These are phyloP conservation scores for Isoperla grammatica DNA, from an alignment of 2,888 invertebrate species.

Conservation along the genomic window DNA sequence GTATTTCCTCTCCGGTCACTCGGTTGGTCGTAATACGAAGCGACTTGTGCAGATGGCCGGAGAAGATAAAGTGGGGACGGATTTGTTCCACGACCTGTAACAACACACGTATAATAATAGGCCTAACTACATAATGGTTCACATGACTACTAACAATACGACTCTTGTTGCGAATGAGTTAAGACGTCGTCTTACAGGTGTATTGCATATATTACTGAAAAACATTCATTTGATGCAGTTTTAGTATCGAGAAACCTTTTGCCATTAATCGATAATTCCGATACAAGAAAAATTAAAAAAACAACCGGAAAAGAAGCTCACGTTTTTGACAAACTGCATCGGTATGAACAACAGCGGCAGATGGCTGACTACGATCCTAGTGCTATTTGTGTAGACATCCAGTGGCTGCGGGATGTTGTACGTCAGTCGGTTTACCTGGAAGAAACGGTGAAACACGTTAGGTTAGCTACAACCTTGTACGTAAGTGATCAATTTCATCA, in stretches of 20 bases:
- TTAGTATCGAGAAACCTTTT: no score
- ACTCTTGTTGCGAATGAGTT: no score
- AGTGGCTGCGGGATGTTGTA: constrained; percentile 53
- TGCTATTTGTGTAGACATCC: constrained; percentile 40
- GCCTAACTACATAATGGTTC: no score
- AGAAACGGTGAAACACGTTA: not conserved
- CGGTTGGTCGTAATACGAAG: constrained; percentile 46
- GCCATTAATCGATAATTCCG: constrained; percentile 15
- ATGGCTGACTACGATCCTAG: constrained; percentile 66
- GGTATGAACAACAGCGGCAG: constrained; percentile 58
- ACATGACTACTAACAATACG: no score
- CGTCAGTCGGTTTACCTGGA: constrained; percentile 56
- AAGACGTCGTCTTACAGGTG: no score
- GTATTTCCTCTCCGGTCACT: constrained; percentile 34
- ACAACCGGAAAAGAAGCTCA: constrained; percentile 35
- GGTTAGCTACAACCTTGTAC: no score
- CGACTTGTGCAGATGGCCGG: constrained; percentile 64
- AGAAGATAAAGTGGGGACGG: constrained; percentile 63
- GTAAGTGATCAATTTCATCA: no score
- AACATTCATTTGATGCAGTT: no score
- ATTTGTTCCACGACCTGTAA: constrained; percentile 57
- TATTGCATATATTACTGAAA: no score
- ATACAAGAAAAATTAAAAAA: constrained; percentile 1
- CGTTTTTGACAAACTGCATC: constrained; percentile 49
- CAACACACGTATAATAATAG: constrained; percentile 35